phyloP scores from a whole-genome alignment of 2,113 vertebrate genomes.

The Epinephelus fuscoguttatus region DNA sequence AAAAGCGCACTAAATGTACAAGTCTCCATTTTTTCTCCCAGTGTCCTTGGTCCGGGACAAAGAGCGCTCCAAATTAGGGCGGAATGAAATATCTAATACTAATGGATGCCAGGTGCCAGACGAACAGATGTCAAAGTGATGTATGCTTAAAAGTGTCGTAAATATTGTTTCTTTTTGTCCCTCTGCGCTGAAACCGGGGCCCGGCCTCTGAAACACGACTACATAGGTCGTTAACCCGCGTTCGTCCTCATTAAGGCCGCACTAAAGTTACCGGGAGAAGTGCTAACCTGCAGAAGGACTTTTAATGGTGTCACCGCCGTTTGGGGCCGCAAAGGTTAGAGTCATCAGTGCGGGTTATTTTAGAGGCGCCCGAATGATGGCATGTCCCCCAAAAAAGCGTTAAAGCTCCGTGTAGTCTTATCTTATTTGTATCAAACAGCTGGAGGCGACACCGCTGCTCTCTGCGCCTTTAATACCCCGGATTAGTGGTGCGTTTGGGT shows the following conservation, averaged over 20 bases:
- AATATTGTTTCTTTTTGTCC: conserved; percentile 82
- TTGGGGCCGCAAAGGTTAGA: conserved; percentile 68
- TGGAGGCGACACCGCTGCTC: conserved; percentile 7
- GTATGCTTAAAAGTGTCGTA: conserved; percentile 83
- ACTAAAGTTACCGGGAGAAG: conserved; percentile 80
- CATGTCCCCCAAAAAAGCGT: conserved; percentile 10
- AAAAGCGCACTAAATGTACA: conserved; percentile 41
- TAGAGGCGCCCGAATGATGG: conserved; percentile 40
- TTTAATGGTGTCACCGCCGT: conserved; percentile 76
- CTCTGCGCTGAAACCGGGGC: conserved; percentile 61
- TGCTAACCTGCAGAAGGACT: conserved; percentile 77
- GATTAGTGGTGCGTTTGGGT: conserved; percentile 23
- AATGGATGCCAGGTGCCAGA: conserved; percentile 83
- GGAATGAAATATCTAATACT: conserved; percentile 80
- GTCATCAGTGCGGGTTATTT: conserved; percentile 67
- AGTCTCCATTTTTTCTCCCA: not conserved
- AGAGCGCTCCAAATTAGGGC: conserved; percentile 62
- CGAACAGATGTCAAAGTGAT: conserved; percentile 83
- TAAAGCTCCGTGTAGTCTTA: conserved; percentile 29
- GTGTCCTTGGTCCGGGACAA: conserved; percentile 62
- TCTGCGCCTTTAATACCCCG: not conserved
- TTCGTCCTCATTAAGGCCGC: conserved; percentile 84
- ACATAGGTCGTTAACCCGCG: conserved; percentile 82
- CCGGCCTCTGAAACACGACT: conserved; percentile 77
- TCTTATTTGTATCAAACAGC: conserved; percentile 41